These are phyloP conservation scores for Hyaena hyaena DNA, from an alignment of 2,113 vertebrate species.

Conservation along the genomic window DNA sequence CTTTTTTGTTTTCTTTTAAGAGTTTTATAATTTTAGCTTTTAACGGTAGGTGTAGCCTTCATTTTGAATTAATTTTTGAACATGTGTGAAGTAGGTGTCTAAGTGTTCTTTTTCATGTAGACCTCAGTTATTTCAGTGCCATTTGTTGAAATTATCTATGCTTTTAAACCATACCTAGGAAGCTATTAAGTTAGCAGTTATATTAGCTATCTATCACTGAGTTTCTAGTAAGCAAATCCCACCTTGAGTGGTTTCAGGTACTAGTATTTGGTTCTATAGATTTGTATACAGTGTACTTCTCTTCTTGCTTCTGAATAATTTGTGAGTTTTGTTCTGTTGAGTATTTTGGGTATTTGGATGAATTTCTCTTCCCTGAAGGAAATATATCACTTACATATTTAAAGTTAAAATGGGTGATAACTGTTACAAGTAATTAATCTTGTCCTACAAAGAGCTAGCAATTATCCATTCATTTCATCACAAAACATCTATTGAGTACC, in stretches of 20 bases:
- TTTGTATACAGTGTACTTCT: neutral
- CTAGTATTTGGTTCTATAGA: neutral
- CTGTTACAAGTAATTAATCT: slow-evolving; percentile 5
- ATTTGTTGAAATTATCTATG: neutral
- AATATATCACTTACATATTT: neutral
- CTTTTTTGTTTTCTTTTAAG: neutral
- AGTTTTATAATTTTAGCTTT: slow-evolving; percentile 18
- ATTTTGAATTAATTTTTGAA: slow-evolving; percentile 15
- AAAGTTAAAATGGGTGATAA: neutral
- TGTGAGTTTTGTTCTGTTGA: neutral
- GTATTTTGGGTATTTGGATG: neutral
- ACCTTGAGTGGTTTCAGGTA: neutral
- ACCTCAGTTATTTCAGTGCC: neutral
- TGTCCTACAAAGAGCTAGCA: neutral
- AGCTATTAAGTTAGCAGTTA: neutral
- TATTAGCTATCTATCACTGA: neutral
- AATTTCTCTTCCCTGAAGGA: neutral
- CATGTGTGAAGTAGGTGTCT: neutral
- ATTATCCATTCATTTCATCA: neutral
- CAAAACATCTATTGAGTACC: neutral
- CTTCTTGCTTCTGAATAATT: slow-evolving; percentile 38
- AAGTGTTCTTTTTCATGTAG: neutral
- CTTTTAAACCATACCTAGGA: neutral
- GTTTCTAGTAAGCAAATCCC: slow-evolving; percentile 10
- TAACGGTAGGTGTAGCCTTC: neutral